phyloP scores from a whole-genome alignment of 2,797 vertebrate genomes.

The Leuciscus waleckii region DNA sequence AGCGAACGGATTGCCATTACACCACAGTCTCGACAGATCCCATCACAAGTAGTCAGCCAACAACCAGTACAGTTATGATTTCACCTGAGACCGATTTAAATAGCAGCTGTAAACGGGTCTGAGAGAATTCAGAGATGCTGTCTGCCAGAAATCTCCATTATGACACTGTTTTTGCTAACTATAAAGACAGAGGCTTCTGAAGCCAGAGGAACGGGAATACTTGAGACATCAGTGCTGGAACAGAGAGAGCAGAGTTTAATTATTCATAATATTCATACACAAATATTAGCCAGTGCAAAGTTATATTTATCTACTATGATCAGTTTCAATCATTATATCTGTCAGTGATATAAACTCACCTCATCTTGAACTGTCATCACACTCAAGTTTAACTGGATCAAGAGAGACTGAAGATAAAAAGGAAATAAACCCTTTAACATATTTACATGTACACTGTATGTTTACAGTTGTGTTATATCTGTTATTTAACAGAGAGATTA shows the following conservation, averaged over 20 bases:
- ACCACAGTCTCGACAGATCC: no score
- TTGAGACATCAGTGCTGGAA: not conserved
- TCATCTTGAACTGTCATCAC: not conserved
- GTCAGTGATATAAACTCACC: not conserved
- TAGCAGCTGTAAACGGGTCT: not conserved
- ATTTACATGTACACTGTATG: not conserved
- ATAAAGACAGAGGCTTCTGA: not conserved
- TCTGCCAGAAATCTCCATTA: no score
- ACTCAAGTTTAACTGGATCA: not conserved
- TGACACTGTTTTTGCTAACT: not conserved
- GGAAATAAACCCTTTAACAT: not conserved
- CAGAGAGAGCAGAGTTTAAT: not conserved
- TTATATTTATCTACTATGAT: not conserved
- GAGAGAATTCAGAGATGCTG: not conserved
- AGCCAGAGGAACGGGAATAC: not conserved
- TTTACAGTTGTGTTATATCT: not conserved
- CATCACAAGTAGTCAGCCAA: no score
- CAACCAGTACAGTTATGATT: no score
- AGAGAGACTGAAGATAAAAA: not conserved
- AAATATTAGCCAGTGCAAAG: not conserved
- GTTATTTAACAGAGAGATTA: no score
- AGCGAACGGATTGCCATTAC: no score
- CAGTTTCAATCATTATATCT: not conserved
- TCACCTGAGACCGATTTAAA: not conserved
- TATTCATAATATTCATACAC: not conserved